Evolutionary conservation across 2,888 invertebrate species (phyloP), one percentile per base, ranked within the genome.

Genomic region (Stomorhina lunata): DNA sequence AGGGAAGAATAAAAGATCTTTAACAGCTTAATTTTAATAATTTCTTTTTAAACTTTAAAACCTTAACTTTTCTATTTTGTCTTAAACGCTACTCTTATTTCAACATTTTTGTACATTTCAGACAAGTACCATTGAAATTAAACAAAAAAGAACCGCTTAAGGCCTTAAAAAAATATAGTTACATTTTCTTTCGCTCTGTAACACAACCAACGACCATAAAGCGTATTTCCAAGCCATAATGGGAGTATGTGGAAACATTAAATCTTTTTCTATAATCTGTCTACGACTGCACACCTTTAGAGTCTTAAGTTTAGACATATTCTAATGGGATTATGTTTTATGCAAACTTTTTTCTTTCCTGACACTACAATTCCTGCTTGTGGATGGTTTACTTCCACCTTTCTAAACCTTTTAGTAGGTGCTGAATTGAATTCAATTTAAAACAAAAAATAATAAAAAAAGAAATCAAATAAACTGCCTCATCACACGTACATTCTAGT

Each of bases 301-400:
- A n/a, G n/a, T n/a, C n/a, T n/a, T n/a, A n/a, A n/a, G n/a, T 37
- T 57, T 9, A 45, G 32, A 48, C 40, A 57, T 43, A 50, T 79
- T 79, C 82, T 79, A 82, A 82, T 79, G 71, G 82, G 75, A 82
- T 82, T 82, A 82, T 75, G 43, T 55, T 61, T 43, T 65, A 45
- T 57, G 25, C 48, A n/a, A 20, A 4, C 50, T 17, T 43, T 68
- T 22, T 15, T 73, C 40, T 32, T 15, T 55, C 2, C 20, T 20
- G 37, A 9, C 59, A 59, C 45, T 66, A 48, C 43, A 22, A 34
- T 66, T 66, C 40, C 40, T 73, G 50, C 43, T 55, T 12, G 40
- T 55, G 45, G 29, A 15, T 22, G 32, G 6, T 48, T 27, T 37
- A 34, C 63, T 65, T 53, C 17, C 22, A 25, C 20, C 34, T 27